Evolutionary conservation across 1,140 invertebrate species (phyloP).

Genomic region (Hyphantria cunea): DNA sequence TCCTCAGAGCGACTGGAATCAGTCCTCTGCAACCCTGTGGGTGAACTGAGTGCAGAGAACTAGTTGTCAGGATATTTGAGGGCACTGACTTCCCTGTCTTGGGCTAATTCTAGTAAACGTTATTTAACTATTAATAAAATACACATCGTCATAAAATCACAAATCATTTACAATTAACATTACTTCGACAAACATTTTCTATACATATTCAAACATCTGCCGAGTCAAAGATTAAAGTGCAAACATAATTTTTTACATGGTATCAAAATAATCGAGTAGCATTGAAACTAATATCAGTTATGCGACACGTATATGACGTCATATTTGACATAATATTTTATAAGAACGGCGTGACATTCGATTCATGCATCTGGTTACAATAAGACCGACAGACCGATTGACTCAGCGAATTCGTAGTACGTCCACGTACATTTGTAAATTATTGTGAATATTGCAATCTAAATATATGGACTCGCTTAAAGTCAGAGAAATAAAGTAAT

Average conservation of each 20-base stretch:
- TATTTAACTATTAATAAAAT: too few species aligned
- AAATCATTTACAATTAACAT: too few species aligned
- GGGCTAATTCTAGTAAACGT: too few species aligned
- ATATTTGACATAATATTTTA: slow-evolving; percentile 12
- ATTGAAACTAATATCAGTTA: slow-evolving; percentile 11
- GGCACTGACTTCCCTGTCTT: too few species aligned
- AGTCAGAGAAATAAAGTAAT: neutral
- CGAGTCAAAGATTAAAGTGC: slow-evolving; percentile 28
- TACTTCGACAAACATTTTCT: too few species aligned
- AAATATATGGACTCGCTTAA: neutral
- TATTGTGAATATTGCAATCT: neutral
- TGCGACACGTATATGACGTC: neutral
- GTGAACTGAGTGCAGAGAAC: too few species aligned
- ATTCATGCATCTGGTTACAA: slow-evolving; percentile 13
- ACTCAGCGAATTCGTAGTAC: slow-evolving; percentile 17
- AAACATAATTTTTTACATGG: slow-evolving; percentile 2
- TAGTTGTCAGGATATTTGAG: too few species aligned
- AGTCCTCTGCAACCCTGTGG: too few species aligned
- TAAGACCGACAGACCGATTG: slow-evolving; percentile 1
- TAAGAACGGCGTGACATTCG: slow-evolving; percentile 23
- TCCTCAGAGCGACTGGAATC: too few species aligned
- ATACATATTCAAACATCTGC: slow-evolving; percentile 7
- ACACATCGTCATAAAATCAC: too few species aligned
- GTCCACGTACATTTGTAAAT: neutral
- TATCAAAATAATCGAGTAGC: slow-evolving; percentile 16